A percentile compares a stretch with the other conserved stretches of the same genome.
These are phyloP conservation scores for Opisthograptis luteolata DNA, from an alignment of 2,888 invertebrate species.

Conservation along the genomic window DNA sequence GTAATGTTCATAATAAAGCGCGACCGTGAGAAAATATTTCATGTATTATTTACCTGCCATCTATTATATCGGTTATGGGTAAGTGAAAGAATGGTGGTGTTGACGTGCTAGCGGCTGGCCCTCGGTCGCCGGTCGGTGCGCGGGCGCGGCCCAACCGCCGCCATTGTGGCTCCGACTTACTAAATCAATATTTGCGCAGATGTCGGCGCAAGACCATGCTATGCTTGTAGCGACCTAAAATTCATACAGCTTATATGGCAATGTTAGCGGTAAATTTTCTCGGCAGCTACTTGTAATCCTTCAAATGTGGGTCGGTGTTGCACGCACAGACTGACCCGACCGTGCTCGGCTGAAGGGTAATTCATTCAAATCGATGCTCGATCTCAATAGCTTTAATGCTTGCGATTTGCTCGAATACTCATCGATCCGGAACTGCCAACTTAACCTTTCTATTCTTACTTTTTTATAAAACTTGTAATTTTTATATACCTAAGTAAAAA, in stretches of 20 bases:
- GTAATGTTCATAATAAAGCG: slow-evolving; percentile 4
- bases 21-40: slow-evolving; percentile 49
- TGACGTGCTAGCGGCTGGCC: slow-evolving; percentile 41
- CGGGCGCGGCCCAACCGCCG: slow-evolving; percentile 54
- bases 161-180: slow-evolving; percentile 78
- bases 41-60: slow-evolving; percentile 51
- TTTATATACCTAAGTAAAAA: too few relatives aligned
- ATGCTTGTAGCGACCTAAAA: slow-evolving; percentile 83
- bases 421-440: slow-evolving; percentile 1
- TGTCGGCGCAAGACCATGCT: slow-evolving; percentile 82
- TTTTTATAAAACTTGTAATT: neutral
- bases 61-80: slow-evolving; percentile 51
- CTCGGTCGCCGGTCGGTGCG: slow-evolving; percentile 41
- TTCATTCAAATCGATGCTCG: slow-evolving; percentile 66
- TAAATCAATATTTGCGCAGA: slow-evolving; percentile 85
- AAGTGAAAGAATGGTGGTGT: slow-evolving; percentile 53
- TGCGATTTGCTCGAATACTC: slow-evolving; percentile 19
- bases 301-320: slow-evolving; percentile 81
- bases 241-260: slow-evolving; percentile 83
- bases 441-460: neutral
- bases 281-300: slow-evolving; percentile 82
- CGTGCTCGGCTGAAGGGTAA: slow-evolving; percentile 67
- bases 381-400: slow-evolving; percentile 47
- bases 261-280: slow-evolving; percentile 84
- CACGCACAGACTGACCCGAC: slow-evolving; percentile 78